These are phyloP conservation scores for Salvelinus fontinalis DNA, from an alignment of 2,113 vertebrate genomes.

Conservation along the genomic window DNA sequence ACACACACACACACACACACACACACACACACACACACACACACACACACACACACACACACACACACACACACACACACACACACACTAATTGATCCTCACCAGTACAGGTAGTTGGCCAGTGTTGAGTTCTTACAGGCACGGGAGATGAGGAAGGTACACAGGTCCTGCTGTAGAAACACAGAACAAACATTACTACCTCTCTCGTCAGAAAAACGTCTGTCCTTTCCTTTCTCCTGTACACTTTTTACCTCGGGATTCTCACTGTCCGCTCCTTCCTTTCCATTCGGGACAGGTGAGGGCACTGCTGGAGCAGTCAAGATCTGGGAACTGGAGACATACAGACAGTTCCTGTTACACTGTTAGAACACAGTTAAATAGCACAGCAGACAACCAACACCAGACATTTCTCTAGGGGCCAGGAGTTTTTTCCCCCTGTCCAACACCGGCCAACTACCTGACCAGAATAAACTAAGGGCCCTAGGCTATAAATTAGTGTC, in stretches of 20 bases:
- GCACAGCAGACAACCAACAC: too few relatives aligned
- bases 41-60: background rate
- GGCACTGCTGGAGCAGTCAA: constrained; percentile 75
- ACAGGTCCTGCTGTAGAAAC: constrained; percentile 88
- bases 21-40: background rate
- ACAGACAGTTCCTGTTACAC: constrained; percentile 13
- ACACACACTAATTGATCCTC: constrained; percentile 46
- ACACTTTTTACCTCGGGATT: constrained; percentile 82
- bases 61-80: background rate
- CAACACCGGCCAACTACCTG: too few relatives aligned
- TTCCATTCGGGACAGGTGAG: constrained; percentile 81
- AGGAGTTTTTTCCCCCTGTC: too few relatives aligned
- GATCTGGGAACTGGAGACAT: constrained; percentile 85
- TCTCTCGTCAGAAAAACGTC: background rate
- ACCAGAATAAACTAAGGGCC: background rate
- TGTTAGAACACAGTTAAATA: too few relatives aligned
- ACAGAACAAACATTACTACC: constrained; percentile 10
- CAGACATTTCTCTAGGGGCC: too few relatives aligned
- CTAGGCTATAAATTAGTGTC: background rate
- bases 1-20: background rate
- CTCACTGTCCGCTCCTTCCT: constrained; percentile 85
- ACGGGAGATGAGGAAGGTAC: constrained; percentile 95
- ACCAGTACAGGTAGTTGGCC: constrained; percentile 99
- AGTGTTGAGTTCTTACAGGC: constrained; percentile 97
- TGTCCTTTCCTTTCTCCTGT: background rate